phyloP scores from a whole-genome alignment of 1,140 invertebrate species.

The Hesperophylax magnus region DNA sequence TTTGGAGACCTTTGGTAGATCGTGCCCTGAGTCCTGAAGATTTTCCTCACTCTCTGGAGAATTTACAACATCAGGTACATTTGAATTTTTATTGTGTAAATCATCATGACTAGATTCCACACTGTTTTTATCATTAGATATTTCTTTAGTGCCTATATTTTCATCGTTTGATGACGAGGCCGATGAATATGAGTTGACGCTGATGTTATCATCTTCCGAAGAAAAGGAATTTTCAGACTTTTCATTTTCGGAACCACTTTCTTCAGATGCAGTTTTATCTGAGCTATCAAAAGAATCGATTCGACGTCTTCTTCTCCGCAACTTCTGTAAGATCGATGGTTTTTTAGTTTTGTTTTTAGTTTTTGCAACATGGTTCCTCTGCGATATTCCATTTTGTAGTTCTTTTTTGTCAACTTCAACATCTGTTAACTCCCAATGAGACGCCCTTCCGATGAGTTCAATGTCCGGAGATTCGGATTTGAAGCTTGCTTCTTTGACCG shows the following conservation, averaged over 20 bases:
- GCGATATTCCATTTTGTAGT: not conserved
- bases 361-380: not conserved
- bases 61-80: slow-evolving; percentile 14
- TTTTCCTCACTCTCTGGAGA: not conserved
- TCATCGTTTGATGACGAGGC: slow-evolving; percentile 65
- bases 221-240: slow-evolving; percentile 63
- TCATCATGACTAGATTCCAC: slow-evolving; percentile 37
- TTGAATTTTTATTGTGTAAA: slow-evolving; percentile 44
- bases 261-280: slow-evolving; percentile 43
- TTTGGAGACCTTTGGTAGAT: not conserved
- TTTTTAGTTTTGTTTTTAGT: slow-evolving; percentile 47
- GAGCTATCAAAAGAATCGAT: slow-evolving; percentile 35
- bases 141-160: slow-evolving; percentile 60
- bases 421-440: not conserved
- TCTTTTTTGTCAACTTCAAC: not conserved
- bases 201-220: slow-evolving; percentile 60
- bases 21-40: not conserved
- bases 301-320: slow-evolving; percentile 38
- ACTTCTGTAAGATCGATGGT: slow-evolving; percentile 15
- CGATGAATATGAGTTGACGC: slow-evolving; percentile 62
- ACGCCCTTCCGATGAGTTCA: not conserved
- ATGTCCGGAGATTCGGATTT: not conserved
- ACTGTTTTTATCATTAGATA: slow-evolving; percentile 32
- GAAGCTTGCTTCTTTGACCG: not conserved
- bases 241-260: slow-evolving; percentile 54